Percentiles rank a stretch among this genome's conserved stretches.
Evolutionary conservation across 2,113 vertebrate species (phyloP).

Genomic region (Paramormyrops kingsleyae): DNA sequence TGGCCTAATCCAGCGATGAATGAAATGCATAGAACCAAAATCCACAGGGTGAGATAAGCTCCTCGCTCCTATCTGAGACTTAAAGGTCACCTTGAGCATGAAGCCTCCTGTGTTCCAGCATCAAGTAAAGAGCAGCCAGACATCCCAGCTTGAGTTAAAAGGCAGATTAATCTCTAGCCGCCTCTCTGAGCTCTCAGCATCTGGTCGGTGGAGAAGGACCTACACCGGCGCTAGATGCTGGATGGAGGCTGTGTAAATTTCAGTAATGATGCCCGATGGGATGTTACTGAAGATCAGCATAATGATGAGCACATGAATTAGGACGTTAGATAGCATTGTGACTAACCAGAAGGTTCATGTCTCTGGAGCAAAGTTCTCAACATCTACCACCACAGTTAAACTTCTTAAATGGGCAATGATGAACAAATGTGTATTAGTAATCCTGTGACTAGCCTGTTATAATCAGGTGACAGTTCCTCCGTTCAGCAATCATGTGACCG

Average conservation of each 20-base stretch:
- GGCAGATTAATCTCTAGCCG: not conserved
- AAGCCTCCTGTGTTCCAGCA: not conserved
- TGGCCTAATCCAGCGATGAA: not conserved
- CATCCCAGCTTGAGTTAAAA: not conserved
- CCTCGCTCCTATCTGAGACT: not conserved
- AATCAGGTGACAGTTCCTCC: not conserved
- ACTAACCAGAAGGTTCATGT: not conserved
- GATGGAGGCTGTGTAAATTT: not conserved
- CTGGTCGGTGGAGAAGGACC: not conserved
- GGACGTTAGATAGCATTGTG: not conserved
- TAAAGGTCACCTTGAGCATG: constrained; percentile 17
- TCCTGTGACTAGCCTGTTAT: not conserved
- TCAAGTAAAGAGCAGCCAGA: not conserved
- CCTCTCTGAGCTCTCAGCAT: not conserved
- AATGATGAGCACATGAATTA: not conserved
- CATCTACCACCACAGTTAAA: not conserved
- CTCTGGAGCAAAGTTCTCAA: not conserved
- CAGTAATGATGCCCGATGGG: not conserved
- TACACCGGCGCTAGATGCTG: not conserved
- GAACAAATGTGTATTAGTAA: not conserved
- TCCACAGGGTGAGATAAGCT: not conserved
- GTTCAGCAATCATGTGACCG: too few relatives aligned
- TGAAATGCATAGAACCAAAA: not conserved
- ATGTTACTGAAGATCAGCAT: not conserved
- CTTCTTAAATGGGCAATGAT: not conserved